These are phyloP conservation scores for Chloropsis cyanopogon DNA, from an alignment of 2,113 vertebrate genomes.

Conservation along the genomic window DNA sequence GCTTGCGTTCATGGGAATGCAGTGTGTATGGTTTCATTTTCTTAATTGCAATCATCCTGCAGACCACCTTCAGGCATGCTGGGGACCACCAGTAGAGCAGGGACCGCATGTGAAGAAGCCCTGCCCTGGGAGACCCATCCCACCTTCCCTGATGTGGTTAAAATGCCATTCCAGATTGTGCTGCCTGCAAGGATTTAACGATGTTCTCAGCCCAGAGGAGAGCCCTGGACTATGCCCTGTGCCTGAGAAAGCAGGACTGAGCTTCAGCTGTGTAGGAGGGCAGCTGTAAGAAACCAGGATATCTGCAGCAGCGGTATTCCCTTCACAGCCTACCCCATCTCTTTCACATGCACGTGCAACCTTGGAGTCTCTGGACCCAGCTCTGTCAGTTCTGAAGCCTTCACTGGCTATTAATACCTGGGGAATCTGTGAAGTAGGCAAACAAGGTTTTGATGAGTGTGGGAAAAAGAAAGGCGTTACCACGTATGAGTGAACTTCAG, in stretches of 20 bases:
- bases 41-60: background rate
- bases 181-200: background rate
- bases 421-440: slow-evolving; percentile 35
- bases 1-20: background rate
- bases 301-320: background rate
- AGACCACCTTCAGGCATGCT: slow-evolving; percentile 2
- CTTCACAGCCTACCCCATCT: background rate
- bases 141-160: slow-evolving; percentile 36
- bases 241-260: background rate
- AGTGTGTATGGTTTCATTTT: background rate
- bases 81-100: slow-evolving; percentile 17
- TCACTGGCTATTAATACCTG: background rate
- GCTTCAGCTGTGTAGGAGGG: background rate
- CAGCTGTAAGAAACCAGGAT: background rate
- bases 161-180: background rate
- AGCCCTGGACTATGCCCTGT: background rate
- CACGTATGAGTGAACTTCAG: slow-evolving; percentile 24
- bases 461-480: slow-evolving; percentile 55
- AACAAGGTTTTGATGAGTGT: slow-evolving; percentile 47
- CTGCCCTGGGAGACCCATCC: background rate
- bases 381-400: background rate
- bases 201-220: background rate
- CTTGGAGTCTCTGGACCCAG: background rate
- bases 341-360: background rate
- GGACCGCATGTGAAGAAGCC: background rate